These are phyloP conservation scores for Lochmaea crataegi DNA, from an alignment of 2,888 invertebrate genomes.

Conservation along the genomic window DNA sequence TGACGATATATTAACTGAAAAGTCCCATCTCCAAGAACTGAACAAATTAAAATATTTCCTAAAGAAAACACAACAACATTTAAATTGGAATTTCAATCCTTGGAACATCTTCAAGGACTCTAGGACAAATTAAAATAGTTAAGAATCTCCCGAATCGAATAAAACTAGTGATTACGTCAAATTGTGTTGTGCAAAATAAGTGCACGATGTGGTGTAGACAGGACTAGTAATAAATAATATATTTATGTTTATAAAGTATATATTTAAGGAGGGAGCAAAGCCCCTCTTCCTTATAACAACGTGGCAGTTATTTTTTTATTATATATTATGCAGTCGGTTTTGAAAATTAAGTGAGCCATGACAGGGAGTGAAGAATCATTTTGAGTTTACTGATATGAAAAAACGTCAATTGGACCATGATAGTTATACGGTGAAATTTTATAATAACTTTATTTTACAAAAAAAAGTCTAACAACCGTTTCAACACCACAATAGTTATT, in stretches of 20 bases:
- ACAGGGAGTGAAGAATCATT: slow-evolving; percentile 27
- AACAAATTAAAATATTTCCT: too few species aligned
- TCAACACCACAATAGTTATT: too few species aligned
- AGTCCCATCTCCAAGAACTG: too few species aligned
- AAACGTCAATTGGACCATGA: slow-evolving; percentile 26
- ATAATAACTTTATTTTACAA: background rate
- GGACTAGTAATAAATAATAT: background rate
- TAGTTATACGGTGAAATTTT: background rate
- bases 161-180: background rate
- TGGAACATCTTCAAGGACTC: too few species aligned
- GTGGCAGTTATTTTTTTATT: slow-evolving; percentile 25
- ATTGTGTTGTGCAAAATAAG: background rate
- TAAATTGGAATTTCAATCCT: too few species aligned
- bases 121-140: too few species aligned
- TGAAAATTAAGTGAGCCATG: slow-evolving; percentile 32
- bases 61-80: too few species aligned
- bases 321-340: slow-evolving; percentile 31
- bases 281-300: slow-evolving; percentile 16
- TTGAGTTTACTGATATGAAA: slow-evolving; percentile 1
- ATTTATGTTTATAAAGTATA: slow-evolving; percentile 16
- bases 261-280: slow-evolving; percentile 18
- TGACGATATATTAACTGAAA: too few species aligned
- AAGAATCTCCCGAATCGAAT: background rate
- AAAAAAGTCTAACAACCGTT: too few species aligned
- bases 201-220: background rate